Conservation (phyloP, 2,113 vertebrate genomes). For the Cettia cetti region DNA sequence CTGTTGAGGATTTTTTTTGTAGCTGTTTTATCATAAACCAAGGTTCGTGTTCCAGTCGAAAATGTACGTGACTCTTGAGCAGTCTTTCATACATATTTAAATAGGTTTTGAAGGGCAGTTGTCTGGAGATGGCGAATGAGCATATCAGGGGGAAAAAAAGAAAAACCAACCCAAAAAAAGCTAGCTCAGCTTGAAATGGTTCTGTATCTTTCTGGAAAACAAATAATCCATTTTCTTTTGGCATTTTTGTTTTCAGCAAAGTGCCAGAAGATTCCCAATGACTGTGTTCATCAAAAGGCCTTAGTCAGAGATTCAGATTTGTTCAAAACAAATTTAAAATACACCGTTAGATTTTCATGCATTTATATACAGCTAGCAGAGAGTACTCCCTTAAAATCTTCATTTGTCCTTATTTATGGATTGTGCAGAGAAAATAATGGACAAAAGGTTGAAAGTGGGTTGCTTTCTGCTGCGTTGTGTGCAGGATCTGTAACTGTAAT, state of each 20-base stretch:
- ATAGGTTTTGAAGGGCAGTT: background rate
- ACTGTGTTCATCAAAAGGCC: background rate
- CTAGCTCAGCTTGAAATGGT: background rate
- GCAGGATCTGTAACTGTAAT: background rate
- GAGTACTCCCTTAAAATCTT: background rate
- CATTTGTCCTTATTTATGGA: background rate
- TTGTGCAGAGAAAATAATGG: background rate
- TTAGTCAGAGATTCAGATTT: background rate
- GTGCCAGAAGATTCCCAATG: constrained; percentile 32
- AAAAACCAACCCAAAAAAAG: background rate
- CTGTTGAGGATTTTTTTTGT: background rate
- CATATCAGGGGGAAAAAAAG: accelerated
- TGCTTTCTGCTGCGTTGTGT: constrained; percentile 36
- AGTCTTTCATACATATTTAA: constrained; percentile 35
- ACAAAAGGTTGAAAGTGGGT: background rate
- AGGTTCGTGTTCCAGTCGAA: background rate
- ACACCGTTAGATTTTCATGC: background rate
- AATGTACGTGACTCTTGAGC: constrained; percentile 15
- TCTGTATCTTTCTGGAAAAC: constrained; percentile 1
- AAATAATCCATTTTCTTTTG: background rate
- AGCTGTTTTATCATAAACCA: background rate
- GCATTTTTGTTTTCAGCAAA: background rate
- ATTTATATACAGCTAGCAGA: background rate
- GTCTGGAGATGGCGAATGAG: constrained; percentile 15
- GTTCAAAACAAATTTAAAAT: background rate